Percentiles rank a stretch among this genome's conserved stretches.
These are phyloP conservation scores for Battus philenor DNA, from an alignment of 1,140 invertebrate genomes.

Conservation along the genomic window DNA sequence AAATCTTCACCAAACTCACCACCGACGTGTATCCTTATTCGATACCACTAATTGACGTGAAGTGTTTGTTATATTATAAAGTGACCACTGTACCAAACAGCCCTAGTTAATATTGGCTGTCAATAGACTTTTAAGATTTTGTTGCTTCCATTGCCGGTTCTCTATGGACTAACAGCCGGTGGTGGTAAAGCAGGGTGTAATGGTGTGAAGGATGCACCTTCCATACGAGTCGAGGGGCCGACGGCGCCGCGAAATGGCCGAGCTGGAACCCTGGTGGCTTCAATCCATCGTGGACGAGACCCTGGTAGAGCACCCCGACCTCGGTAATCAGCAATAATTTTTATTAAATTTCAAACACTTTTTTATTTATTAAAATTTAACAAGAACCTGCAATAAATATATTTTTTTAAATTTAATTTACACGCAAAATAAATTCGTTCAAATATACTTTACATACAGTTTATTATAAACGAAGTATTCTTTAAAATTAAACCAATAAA, in stretches of 20 bases:
- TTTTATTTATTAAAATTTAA: not conserved
- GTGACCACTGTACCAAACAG: too few relatives aligned
- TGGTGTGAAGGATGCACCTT: slow-evolving; percentile 66
- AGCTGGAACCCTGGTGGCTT: slow-evolving; percentile 61
- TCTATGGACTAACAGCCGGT: not conserved
- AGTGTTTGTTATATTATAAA: too few relatives aligned
- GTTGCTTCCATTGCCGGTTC: too few relatives aligned
- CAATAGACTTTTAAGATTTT: too few relatives aligned
- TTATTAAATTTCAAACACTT: not conserved
- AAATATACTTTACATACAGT: too few relatives aligned
- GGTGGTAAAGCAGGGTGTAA: slow-evolving; percentile 22
- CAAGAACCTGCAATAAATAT: not conserved
- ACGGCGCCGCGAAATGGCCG: slow-evolving; percentile 65
- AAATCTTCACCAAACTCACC: too few relatives aligned
- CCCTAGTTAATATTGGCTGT: too few relatives aligned
- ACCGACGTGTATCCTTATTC: too few relatives aligned
- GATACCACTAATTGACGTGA: too few relatives aligned
- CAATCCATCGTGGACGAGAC: slow-evolving; percentile 64
- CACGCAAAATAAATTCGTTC: too few relatives aligned
- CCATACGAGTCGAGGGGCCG: slow-evolving; percentile 66
- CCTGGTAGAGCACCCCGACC: slow-evolving; percentile 56
- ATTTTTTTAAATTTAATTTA: not conserved
- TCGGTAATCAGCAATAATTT: slow-evolving; percentile 34
- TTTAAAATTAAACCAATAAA: too few relatives aligned
- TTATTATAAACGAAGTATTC: too few relatives aligned